Conservation (phyloP, 2,113 vertebrate species). For the Psilopsiagon aymara region DNA sequence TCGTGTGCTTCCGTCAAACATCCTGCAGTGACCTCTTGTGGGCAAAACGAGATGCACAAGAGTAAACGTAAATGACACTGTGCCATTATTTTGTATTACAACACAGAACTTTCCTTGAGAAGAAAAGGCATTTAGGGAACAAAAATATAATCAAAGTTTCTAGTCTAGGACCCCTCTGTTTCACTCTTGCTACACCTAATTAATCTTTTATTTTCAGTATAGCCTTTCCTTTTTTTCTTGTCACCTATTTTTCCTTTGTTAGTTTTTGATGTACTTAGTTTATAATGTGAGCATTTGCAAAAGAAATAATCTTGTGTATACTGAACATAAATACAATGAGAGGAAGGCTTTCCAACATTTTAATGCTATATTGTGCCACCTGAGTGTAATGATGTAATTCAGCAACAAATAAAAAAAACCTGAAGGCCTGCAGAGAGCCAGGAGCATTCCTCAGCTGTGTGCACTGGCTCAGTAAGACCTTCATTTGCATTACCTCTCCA, state of each 20-base stretch:
- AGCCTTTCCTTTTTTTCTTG: not conserved
- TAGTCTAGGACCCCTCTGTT: not conserved
- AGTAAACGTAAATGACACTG: rapidly evolving
- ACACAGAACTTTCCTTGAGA: not conserved
- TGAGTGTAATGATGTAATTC: not conserved
- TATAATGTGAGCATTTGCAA: not conserved
- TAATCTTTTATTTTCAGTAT: not conserved
- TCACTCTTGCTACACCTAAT: not conserved
- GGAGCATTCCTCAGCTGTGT: not conserved
- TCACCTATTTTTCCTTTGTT: not conserved
- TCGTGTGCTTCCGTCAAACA: not conserved
- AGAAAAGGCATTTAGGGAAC: not conserved
- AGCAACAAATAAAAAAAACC: not conserved
- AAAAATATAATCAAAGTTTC: not conserved
- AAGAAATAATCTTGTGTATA: not conserved
- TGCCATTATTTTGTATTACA: rapidly evolving
- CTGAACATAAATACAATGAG: not conserved
- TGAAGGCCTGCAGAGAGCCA: not conserved
- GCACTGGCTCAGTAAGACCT: not conserved
- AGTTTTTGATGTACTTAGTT: not conserved
- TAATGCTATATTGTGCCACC: not conserved
- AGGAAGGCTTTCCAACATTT: not conserved
- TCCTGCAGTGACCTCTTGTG: slow-evolving; percentile 49
- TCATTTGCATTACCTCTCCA: not conserved
- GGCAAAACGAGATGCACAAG: not conserved